Percentiles rank a stretch among this genome's conserved stretches.
These are phyloP conservation scores for Sylvia atricapilla DNA, from an alignment of 2,113 vertebrate genomes.

Conservation along the genomic window DNA sequence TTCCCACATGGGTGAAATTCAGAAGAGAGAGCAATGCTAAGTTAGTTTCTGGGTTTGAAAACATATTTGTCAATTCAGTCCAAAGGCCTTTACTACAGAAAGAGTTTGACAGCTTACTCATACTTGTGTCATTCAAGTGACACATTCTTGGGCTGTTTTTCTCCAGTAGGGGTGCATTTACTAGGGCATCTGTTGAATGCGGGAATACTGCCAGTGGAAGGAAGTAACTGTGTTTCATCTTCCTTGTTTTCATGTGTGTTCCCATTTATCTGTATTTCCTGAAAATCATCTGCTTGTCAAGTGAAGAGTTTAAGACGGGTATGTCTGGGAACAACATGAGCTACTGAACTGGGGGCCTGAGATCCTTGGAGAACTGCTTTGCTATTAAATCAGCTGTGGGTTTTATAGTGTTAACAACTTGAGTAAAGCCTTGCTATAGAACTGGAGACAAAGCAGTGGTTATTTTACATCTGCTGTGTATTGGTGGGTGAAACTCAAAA, in stretches of 20 bases:
- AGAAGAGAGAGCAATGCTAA: neutral
- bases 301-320: neutral
- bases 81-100: neutral
- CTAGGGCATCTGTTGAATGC: neutral
- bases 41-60: neutral
- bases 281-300: neutral
- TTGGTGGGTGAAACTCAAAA: neutral
- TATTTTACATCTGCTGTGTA: neutral
- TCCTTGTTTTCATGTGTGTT: neutral
- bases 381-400: neutral
- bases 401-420: neutral
- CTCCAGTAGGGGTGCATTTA: neutral
- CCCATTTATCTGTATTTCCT: neutral
- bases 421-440: neutral
- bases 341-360: neutral
- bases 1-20: neutral
- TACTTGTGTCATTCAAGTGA: neutral
- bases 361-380: neutral
- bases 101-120: neutral
- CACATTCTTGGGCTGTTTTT: neutral
- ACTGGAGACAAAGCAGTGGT: neutral
- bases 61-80: neutral
- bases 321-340: neutral
- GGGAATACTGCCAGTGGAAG: neutral
- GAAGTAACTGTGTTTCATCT: neutral